phyloP scores from a whole-genome alignment of 2,113 vertebrate genomes.

The Dromas ardeola region DNA sequence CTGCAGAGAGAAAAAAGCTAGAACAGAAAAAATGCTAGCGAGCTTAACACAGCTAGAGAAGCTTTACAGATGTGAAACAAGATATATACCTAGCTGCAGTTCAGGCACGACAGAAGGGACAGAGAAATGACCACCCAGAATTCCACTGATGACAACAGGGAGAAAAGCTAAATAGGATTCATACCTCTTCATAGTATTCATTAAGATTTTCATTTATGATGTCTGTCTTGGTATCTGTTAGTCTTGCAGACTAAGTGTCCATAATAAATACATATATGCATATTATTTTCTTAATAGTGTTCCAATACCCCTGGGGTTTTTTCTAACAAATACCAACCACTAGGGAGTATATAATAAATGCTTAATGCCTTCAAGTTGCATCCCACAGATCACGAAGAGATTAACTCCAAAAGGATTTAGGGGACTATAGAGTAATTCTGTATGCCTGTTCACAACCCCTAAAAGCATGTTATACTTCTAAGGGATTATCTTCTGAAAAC shows the following conservation, averaged over 20 bases:
- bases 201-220: neutral
- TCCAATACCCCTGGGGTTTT: neutral
- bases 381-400: neutral
- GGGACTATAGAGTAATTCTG: neutral
- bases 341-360: neutral
- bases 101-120: neutral
- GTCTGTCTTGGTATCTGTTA: neutral
- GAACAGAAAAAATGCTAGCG: neutral
- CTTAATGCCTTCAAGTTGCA: neutral
- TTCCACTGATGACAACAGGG: neutral
- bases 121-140: neutral
- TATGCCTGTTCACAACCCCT: neutral
- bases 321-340: neutral
- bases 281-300: neutral
- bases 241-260: neutral
- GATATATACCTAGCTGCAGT: neutral
- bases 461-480: neutral
- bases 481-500: neutral
- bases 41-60: neutral
- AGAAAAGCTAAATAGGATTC: neutral
- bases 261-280: rapidly evolving
- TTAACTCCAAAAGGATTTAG: neutral
- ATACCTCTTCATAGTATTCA: neutral
- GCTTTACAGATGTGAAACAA: neutral
- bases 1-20: neutral